Evolutionary conservation across 2,888 invertebrate genomes (phyloP), one percentile per base, ranked within the genome.

Genomic region (Dynastes hyllus): DNA sequence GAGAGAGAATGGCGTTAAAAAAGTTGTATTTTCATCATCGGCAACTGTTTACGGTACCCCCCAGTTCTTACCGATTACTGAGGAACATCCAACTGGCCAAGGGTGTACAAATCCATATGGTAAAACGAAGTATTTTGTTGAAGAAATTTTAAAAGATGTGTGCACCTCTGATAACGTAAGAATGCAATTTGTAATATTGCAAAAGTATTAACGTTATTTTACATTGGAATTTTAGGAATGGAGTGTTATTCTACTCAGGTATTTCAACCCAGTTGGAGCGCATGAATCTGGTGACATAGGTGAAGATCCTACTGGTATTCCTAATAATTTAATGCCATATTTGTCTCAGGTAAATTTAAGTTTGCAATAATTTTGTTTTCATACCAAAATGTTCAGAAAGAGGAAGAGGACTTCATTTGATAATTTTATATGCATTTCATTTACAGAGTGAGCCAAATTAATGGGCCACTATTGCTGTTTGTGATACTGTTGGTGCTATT

Each of bases 241-340:
- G 95, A 93, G 91, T 90, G 94, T 94, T 86, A 94, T 95, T 88
- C 95, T 93, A 0, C 90, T 98, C 37, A 92, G 98, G 55, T 98
- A 98, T 89, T 98, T 98, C 90, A 98, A 98, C 90, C 98, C 98
- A 1, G 97, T 98, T 22, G 98, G 98, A 8, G 96, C 98, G 9
- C 98, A 98, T 89, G 91, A 91, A 79, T 96, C 96, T 76, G 98
- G 98, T 0, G 89, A 92, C 76, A 96, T 98, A 81, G 98, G 98
- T 0, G 98, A 98, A 90, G 97, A 98, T 90, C 98, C 98, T 0
- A 91, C 93, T 71, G 97, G 97, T 11, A 93, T 94, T 77, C 98
- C 98, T 65, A 98, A 97, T 89, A 98, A 98, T 90, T 91, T 98
- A 82, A 97, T 98, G 97, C 98, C 98, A 2, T 98, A 92, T 85